phyloP scores from a whole-genome alignment of 2,888 invertebrate genomes.

The Sialis fuliginosa region DNA sequence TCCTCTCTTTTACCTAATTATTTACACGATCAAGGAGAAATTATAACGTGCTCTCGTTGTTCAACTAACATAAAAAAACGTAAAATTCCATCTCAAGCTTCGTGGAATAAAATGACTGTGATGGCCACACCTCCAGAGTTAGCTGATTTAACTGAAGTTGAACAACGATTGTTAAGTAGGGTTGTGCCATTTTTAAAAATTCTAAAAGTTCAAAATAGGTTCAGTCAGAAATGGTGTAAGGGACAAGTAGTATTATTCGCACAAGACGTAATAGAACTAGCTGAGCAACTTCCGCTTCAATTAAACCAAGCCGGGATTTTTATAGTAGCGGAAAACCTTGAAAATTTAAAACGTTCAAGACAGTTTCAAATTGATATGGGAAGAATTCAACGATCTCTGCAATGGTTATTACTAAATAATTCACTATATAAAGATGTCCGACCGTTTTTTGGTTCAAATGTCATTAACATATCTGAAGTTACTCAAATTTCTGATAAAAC shows the following conservation, averaged over 20 bases:
- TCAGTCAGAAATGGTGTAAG: no score
- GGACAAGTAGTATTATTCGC: slow-evolving; percentile 8
- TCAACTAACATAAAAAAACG: slow-evolving; percentile 9
- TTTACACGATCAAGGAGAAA: slow-evolving; percentile 7
- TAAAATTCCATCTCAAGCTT: slow-evolving; percentile 8
- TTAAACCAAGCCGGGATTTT: slow-evolving; percentile 10
- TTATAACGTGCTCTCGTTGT: slow-evolving; percentile 10
- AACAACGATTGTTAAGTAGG: slow-evolving; percentile 7
- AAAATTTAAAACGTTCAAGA: slow-evolving; percentile 9
- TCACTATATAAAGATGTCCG: no score
- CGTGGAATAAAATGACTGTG: slow-evolving; percentile 11
- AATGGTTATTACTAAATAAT: no score
- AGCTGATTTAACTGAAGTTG: slow-evolving; percentile 7
- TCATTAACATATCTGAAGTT: no score
- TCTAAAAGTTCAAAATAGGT: slow-evolving; percentile 13
- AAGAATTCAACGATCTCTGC: slow-evolving; percentile 10
- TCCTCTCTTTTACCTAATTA: slow-evolving; percentile 10
- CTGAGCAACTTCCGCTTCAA: slow-evolving; percentile 6
- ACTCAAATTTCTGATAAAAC: no score
- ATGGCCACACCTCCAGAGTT: slow-evolving; percentile 9
- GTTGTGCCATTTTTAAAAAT: slow-evolving; percentile 13
- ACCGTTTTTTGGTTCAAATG: no score
- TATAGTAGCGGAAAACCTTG: slow-evolving; percentile 10
- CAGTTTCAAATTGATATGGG: slow-evolving; percentile 10
- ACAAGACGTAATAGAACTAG: slow-evolving; percentile 7